Evolutionary conservation across 2,888 invertebrate genomes (phyloP).

Genomic region (Esperia sulphurella): DNA sequence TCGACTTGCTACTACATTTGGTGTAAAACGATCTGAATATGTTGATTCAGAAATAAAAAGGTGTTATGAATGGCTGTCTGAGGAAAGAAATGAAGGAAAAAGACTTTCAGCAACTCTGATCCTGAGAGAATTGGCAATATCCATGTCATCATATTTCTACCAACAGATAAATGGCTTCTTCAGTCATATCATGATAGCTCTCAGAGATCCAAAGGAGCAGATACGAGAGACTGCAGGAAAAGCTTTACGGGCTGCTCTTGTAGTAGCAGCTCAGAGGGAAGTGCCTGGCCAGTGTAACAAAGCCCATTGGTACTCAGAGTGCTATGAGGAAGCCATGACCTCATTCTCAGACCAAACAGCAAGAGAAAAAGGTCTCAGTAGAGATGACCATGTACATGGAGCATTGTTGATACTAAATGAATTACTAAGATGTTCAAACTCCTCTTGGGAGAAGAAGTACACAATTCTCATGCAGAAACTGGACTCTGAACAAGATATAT

Average conservation of each 20-base stretch:
- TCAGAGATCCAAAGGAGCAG: constrained; percentile 93
- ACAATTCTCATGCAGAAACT: constrained; percentile 83
- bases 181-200: constrained; percentile 93
- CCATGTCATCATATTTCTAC: constrained; percentile 98
- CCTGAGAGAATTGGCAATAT: constrained; percentile 93
- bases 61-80: constrained; percentile 95
- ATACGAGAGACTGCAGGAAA: constrained; percentile 96
- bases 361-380: constrained; percentile 82
- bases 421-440: constrained; percentile 92
- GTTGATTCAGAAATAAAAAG: constrained; percentile 97
- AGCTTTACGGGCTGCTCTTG: constrained; percentile 94
- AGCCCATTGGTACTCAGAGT: constrained; percentile 94
- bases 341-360: constrained; percentile 83
- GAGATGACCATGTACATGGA: constrained; percentile 96
- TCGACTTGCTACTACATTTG: constrained; percentile 91
- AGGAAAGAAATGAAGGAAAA: constrained; percentile 93
- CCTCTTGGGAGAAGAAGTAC: constrained; percentile 90
- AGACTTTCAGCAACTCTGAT: constrained; percentile 95
- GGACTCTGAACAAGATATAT: constrained; percentile 63
- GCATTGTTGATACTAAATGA: constrained; percentile 96
- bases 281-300: constrained; percentile 92
- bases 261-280: constrained; percentile 96
- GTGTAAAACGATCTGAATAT: constrained; percentile 95
- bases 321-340: constrained; percentile 91
- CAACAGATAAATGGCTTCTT: constrained; percentile 95